Evolutionary conservation across 92 coral and sea anemone genomes (phyloP), one percentile per base, ranked within the genome.

Genomic region (Ricordea florida): DNA sequence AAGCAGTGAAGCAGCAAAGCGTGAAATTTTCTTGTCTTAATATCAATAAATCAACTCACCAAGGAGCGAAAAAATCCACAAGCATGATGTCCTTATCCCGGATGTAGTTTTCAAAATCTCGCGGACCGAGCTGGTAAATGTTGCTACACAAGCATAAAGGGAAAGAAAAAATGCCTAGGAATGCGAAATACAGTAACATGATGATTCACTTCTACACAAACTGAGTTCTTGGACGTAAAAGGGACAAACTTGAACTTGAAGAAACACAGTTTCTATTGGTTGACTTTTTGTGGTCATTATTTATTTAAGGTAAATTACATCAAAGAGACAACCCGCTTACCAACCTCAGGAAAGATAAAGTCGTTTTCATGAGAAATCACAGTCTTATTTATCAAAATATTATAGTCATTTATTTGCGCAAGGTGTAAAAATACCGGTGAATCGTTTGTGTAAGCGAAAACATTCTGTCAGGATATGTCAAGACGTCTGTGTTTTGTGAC

Each of bases 31-130:
- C 36, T 34, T n/a, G 15, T 38, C 28, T 45, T 17, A 70, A 70
- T 38, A 44, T 29, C 21, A 70, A 69, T 27, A 38, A 14, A 31
- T 13, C 23, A 23, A 87, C 96, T 80, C 81, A 94, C 98, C 98
- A 94, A 0, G 98, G 98, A 14, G 98, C 93, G 85, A 75, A 91
- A 70, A 94, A 94, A 29, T 91, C 97, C 47, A 94, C 97, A 70
- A 94, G 89, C 98, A 94, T 94, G 3, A 93, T 77, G 50, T 94
- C 97, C 66, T 94, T 94, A 14, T 94, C 98, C 26, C 81, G 78
- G 20, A 92, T 57, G 69, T 87, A 81, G 2, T 83, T 57, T 13
- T 90, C 92, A 30, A 94, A 94, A 44, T 93, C 93, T 16, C 49
- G 87, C n/a, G 81, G 94, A 38, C 87, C 89, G 16, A 94, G 83